These are phyloP conservation scores for Peucedramus taeniatus DNA, from an alignment of 2,113 vertebrate species.

Conservation along the genomic window DNA sequence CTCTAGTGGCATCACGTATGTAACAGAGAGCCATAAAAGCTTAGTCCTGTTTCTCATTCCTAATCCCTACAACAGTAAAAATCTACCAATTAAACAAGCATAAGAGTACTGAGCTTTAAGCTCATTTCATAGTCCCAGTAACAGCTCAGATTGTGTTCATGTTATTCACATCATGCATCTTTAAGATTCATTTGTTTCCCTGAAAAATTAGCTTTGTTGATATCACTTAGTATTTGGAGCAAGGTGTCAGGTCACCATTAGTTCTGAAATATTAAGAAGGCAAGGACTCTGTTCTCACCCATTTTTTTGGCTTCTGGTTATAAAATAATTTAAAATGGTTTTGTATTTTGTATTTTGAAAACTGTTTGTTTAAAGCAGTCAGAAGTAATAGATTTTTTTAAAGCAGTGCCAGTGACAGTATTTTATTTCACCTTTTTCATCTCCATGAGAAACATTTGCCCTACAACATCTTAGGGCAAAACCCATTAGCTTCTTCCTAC, in stretches of 20 bases:
- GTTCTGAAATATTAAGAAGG: background rate
- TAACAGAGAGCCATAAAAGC: conserved; percentile 9
- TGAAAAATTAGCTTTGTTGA: background rate
- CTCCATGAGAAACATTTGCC: background rate
- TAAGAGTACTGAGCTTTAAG: background rate
- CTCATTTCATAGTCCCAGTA: background rate
- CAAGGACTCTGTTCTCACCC: background rate
- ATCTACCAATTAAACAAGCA: background rate
- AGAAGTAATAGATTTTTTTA: background rate
- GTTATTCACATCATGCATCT: background rate
- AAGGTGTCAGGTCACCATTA: background rate
- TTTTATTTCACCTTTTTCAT: background rate
- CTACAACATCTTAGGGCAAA: background rate
- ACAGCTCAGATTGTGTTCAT: background rate
- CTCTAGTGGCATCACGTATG: conserved; percentile 74
- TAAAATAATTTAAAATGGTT: background rate
- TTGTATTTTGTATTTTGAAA: background rate
- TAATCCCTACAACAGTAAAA: background rate
- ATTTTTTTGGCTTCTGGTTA: background rate
- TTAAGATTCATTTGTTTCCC: background rate
- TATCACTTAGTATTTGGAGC: background rate
- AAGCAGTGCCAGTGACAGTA: background rate
- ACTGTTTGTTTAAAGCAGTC: background rate
- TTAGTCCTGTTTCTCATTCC: background rate
- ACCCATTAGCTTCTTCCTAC: background rate